A percentile compares a stretch with the other conserved stretches of the same genome.
phyloP scores from a whole-genome alignment of 2,888 invertebrate genomes.

The Flexamia atlantica region DNA sequence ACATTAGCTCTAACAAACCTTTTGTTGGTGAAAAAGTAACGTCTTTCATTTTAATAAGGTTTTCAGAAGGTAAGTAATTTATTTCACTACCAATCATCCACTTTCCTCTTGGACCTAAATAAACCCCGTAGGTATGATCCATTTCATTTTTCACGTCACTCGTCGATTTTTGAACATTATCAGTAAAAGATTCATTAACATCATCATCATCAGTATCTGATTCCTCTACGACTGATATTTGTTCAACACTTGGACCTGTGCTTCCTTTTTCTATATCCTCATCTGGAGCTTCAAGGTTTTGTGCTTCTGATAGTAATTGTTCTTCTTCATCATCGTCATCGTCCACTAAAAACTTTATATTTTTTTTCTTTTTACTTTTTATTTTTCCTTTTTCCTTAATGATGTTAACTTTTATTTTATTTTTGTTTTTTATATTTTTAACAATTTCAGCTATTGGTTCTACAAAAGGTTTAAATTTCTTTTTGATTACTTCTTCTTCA shows the following conservation, averaged over 20 bases:
- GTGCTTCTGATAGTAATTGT: no score
- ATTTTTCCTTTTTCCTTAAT: not conserved
- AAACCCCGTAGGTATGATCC: not conserved
- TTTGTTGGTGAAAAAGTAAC: not conserved
- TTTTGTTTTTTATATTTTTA: no score
- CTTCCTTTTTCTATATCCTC: not conserved
- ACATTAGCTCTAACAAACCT: not conserved
- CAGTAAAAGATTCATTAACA: not conserved
- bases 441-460: not conserved
- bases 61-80: not conserved
- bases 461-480: not conserved
- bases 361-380: not conserved
- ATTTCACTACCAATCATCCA: not conserved
- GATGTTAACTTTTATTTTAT: no score
- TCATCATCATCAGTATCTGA: no score
- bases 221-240: not conserved
- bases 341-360: not conserved
- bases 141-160: not conserved
- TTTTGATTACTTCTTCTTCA: not conserved
- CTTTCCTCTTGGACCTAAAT: not conserved
- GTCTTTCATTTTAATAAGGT: not conserved
- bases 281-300: no score
- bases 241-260: not conserved
- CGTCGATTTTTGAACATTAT: not conserved
- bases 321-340: not conserved